Conservation (phyloP, 2,888 invertebrate species). For the Idaea biselata region DNA sequence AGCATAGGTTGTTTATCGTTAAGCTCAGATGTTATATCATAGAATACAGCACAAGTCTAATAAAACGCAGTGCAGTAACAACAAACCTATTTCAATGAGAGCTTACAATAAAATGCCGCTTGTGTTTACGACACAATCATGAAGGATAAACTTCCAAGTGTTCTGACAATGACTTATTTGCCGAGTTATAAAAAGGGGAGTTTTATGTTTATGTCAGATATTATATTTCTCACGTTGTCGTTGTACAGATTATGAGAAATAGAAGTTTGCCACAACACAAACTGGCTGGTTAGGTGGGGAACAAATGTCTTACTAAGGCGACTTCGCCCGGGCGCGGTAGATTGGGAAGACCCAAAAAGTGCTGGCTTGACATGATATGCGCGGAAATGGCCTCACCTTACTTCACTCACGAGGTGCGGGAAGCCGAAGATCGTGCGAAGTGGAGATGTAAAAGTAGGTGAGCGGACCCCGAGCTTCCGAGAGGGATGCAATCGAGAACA, state of each 20-base stretch:
- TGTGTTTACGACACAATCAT: conserved; percentile 55
- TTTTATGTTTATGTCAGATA: conserved; percentile 60
- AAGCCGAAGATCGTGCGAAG: no score
- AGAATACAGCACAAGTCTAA: conserved; percentile 8
- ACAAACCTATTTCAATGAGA: conserved; percentile 49
- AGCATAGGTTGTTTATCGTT: neutral
- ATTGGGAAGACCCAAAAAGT: no score
- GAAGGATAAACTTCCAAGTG: conserved; percentile 46
- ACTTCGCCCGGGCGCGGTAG: no score
- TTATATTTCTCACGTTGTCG: conserved; percentile 67
- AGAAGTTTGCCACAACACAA: neutral
- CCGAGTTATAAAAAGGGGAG: conserved; percentile 60
- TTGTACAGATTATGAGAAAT: conserved; percentile 57
- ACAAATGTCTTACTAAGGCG: no score
- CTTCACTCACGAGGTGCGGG: no score
- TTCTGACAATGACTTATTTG: conserved; percentile 65
- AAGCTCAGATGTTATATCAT: neutral
- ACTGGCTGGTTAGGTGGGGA: no score
- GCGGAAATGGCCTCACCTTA: no score
- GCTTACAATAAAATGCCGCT: conserved; percentile 39
- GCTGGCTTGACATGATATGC: no score
- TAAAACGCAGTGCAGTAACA: conserved; percentile 27
- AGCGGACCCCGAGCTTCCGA: no score
- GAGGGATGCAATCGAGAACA: no score
- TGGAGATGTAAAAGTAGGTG: no score